Conservation (phyloP, 2,888 invertebrate species). For the Euclidia mi region DNA sequence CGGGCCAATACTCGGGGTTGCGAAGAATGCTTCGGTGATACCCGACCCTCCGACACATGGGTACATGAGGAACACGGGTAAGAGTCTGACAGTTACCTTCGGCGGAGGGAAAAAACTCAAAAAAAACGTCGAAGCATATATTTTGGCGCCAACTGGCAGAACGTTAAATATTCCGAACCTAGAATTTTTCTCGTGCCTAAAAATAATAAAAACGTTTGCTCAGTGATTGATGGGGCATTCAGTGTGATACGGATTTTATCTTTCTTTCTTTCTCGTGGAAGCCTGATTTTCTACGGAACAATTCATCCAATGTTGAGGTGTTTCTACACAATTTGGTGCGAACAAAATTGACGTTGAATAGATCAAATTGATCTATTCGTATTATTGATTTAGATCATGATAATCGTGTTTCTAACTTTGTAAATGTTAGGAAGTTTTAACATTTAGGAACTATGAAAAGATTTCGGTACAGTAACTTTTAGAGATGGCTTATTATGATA, state of each 20-base stretch:
- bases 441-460: conserved; percentile 23
- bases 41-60: no score
- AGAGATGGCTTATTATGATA: conserved; percentile 23
- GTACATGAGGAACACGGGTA: no score
- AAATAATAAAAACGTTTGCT: conserved; percentile 41
- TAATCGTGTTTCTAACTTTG: conserved; percentile 20
- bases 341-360: neutral
- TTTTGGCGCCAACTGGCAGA: conserved; percentile 4
- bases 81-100: no score
- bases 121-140: conserved; percentile 16
- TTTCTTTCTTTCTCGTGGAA: conserved; percentile 35
- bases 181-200: conserved; percentile 26
- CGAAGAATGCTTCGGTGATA: no score
- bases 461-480: conserved; percentile 16
- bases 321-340: conserved; percentile 42
- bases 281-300: conserved; percentile 40
- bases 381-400: conserved; percentile 36
- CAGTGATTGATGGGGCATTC: conserved; percentile 52
- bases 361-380: no score
- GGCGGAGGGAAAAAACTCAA: no score
- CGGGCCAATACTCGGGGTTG: no score
- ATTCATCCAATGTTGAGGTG: conserved; percentile 40
- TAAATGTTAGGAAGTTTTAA: conserved; percentile 6
- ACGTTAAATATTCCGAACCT: conserved; percentile 29
- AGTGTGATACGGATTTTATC: conserved; percentile 43